Conservation (phyloP, 23 tunicate genomes). For the Styela clava region DNA sequence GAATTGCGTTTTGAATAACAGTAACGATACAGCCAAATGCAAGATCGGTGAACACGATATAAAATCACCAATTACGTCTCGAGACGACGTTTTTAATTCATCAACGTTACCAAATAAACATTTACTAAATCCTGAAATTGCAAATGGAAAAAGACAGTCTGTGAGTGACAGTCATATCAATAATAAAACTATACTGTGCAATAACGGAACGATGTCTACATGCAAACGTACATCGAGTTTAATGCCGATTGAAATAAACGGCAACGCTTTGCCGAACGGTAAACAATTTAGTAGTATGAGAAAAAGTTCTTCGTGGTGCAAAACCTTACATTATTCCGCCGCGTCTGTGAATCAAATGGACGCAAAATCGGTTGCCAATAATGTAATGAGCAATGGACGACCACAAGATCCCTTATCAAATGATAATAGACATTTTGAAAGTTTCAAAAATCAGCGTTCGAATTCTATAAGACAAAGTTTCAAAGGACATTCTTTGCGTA, state of each 20-base stretch:
- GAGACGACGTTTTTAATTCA: not conserved
- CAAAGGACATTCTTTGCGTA: not conserved
- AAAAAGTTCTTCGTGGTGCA: constrained; percentile 4
- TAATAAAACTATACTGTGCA: not conserved
- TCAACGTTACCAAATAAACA: not conserved
- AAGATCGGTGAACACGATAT: not conserved
- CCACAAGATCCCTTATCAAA: not conserved
- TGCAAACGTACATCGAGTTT: not conserved
- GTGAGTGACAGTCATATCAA: not conserved
- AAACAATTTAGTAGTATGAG: not conserved
- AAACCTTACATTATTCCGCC: constrained; percentile 2
- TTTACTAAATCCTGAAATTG: not conserved
- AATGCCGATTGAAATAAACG: not conserved
- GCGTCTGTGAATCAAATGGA: not conserved
- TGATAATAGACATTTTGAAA: not conserved
- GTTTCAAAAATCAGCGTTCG: not conserved
- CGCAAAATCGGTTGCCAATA: not conserved
- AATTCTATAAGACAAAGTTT: not conserved
- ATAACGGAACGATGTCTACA: not conserved
- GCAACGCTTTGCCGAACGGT: not conserved
- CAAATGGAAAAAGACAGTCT: not conserved
- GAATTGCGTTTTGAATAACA: too few relatives aligned
- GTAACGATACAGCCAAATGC: too few relatives aligned
- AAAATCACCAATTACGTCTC: not conserved
- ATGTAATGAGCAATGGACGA: not conserved